phyloP scores from a whole-genome alignment of 2,113 vertebrate species.

The Microcebus ravelobensis region DNA sequence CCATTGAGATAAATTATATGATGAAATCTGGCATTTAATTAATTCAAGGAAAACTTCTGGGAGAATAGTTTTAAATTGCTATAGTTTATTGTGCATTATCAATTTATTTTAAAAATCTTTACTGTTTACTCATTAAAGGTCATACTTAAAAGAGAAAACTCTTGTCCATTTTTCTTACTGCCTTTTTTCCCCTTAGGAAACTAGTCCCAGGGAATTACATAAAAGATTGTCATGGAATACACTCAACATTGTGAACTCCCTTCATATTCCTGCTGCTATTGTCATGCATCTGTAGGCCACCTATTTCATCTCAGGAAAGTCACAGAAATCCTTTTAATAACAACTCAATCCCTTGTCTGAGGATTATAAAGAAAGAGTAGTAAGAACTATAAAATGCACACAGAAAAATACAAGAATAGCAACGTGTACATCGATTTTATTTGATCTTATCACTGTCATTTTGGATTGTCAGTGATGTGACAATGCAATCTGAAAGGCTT shows the following conservation, averaged over 20 bases:
- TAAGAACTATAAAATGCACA: not conserved
- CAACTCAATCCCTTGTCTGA: constrained; percentile 1
- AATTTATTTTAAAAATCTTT: not conserved
- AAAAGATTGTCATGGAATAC: not conserved
- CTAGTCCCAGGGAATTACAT: not conserved
- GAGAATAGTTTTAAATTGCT: not conserved
- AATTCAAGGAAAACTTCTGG: not conserved
- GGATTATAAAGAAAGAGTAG: not conserved
- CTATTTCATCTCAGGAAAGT: constrained; percentile 17
- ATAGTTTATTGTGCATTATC: constrained; percentile 8
- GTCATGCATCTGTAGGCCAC: not conserved
- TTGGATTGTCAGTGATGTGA: not conserved
- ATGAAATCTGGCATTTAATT: not conserved
- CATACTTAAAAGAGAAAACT: not conserved
- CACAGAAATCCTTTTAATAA: constrained; percentile 33
- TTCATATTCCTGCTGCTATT: not conserved
- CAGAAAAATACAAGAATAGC: constrained; percentile 8
- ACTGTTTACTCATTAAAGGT: not conserved
- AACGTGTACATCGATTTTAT: not conserved
- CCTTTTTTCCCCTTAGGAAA: not conserved
- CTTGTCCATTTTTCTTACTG: constrained; percentile 7
- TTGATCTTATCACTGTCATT: not conserved
- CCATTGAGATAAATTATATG: not conserved
- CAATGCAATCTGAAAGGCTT: not conserved
- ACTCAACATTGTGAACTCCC: not conserved